phyloP scores from a whole-genome alignment of 1,140 invertebrate species.

The Drosophila chauvacae region DNA sequence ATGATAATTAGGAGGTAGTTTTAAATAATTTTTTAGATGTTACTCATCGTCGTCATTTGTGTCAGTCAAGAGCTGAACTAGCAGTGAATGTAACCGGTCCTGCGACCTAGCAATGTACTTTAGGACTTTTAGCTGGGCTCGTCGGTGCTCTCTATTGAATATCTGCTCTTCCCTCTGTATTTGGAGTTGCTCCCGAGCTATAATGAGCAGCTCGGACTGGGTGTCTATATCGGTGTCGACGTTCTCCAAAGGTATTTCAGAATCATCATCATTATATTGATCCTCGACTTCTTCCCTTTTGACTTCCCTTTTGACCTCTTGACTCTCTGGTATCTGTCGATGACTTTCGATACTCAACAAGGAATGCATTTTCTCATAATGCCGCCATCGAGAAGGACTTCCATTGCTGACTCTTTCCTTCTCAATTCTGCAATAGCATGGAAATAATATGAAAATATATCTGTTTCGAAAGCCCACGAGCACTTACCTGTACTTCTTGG shows the following conservation, averaged over 20 bases:
- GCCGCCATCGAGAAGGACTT: not conserved
- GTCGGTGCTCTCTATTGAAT: not conserved
- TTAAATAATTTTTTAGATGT: not conserved
- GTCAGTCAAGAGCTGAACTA: conserved; percentile 1
- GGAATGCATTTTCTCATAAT: not conserved
- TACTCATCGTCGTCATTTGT: not conserved
- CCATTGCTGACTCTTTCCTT: not conserved
- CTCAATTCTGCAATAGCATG: not conserved
- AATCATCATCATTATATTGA: not conserved
- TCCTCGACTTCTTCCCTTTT: not conserved
- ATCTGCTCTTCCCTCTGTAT: not conserved
- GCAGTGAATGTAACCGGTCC: not conserved
- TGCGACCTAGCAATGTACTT: conserved; percentile 10
- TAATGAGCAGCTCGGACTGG: not conserved
- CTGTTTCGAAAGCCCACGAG: no score
- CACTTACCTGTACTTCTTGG: not conserved
- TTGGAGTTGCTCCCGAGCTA: conserved; percentile 6
- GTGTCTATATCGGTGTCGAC: not conserved
- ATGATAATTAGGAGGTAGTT: not conserved
- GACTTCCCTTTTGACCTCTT: no score
- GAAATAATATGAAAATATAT: not conserved
- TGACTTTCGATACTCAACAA: not conserved
- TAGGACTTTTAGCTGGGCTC: not conserved
- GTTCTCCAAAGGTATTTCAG: not conserved
- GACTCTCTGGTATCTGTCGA: no score